Evolutionary conservation across 2,113 vertebrate species (phyloP), one percentile per base, ranked within the genome.

Genomic region (Ceuthmochares aereus): DNA sequence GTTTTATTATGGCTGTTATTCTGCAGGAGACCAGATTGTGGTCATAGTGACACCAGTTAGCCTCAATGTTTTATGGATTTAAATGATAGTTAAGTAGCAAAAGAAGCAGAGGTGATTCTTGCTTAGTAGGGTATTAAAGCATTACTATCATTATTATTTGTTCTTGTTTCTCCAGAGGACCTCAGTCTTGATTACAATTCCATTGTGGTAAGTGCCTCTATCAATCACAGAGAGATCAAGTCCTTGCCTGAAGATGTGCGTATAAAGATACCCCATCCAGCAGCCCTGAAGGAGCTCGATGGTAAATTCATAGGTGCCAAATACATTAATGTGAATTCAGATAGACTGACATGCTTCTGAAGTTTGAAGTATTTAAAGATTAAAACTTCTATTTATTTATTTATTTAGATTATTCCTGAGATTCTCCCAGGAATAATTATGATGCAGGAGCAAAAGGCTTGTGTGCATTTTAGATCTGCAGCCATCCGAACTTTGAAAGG

Each of bases 211-310:
- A 88, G 68, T 88, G 67, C 74, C 83, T 93, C 82, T 90, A 81
- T 95, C 85, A 93, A 83, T 97, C 94, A 95, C 36, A 84, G 66
- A 13, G 62, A 89, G 89, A 95, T 92, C 90, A 93, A 67, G 72
- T 95, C 90, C 72, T 94, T 77, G 85, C 79, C 78, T 87, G 79
- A 80, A 93, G 92, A 86, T 63, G 60, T 74, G 79, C 94, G 47
- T 83, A 73, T 93, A 95, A 90, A 95, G 88, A 90, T 90, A 89
- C 12, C 32, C 59, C 36, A 43, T 76, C 42, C 21, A 69, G 42
- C 6, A 85, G 42, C 70, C 59, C 81, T 76, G 81, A 69, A 94
- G 81, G n/a, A 94, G 37, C 43, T 68, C 55, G 56, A 72, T 90
- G 79, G 56, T 92, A 84, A 89, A 96, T 93, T 95, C 45, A 34